Evolutionary conservation across 2,113 vertebrate species (phyloP).

Genomic region (Rutilus rutilus): DNA sequence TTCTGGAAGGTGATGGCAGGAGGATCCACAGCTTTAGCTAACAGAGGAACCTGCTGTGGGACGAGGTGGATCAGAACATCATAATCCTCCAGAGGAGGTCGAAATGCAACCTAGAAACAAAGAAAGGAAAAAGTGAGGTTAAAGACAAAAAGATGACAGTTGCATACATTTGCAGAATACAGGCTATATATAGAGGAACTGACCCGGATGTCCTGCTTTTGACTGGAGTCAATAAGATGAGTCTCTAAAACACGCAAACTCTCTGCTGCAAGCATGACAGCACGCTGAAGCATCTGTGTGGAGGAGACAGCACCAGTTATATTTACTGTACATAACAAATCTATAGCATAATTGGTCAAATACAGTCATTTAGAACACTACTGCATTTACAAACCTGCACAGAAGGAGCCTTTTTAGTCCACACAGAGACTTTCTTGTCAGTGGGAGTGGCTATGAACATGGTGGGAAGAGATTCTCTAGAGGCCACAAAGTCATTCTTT

Average conservation of each 20-base stretch:
- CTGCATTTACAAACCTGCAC: constrained; percentile 79
- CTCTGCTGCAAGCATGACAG: constrained; percentile 82
- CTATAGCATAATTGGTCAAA: background rate
- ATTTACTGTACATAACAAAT: background rate
- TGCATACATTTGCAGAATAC: background rate
- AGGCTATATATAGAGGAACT: constrained; percentile 43
- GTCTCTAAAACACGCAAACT: constrained; percentile 83
- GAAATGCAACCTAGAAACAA: constrained; percentile 81
- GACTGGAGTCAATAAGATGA: constrained; percentile 82
- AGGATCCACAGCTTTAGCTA: constrained; percentile 82
- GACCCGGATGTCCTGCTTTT: constrained; percentile 86
- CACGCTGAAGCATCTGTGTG: constrained; percentile 87
- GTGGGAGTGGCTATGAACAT: constrained; percentile 93
- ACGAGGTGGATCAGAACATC: constrained; percentile 90
- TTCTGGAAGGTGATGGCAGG: constrained; percentile 75
- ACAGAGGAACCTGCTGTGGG: constrained; percentile 85
- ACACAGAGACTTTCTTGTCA: constrained; percentile 85
- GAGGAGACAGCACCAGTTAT: background rate
- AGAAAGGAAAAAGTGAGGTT: background rate
- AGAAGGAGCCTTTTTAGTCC: constrained; percentile 86
- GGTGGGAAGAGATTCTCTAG: constrained; percentile 82
- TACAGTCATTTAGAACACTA: background rate
- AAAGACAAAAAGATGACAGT: background rate
- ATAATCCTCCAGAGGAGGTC: constrained; percentile 89
- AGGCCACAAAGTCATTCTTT: constrained; percentile 84